phyloP scores from a whole-genome alignment of 2,113 vertebrate genomes.

The Eulemur rufifrons region DNA sequence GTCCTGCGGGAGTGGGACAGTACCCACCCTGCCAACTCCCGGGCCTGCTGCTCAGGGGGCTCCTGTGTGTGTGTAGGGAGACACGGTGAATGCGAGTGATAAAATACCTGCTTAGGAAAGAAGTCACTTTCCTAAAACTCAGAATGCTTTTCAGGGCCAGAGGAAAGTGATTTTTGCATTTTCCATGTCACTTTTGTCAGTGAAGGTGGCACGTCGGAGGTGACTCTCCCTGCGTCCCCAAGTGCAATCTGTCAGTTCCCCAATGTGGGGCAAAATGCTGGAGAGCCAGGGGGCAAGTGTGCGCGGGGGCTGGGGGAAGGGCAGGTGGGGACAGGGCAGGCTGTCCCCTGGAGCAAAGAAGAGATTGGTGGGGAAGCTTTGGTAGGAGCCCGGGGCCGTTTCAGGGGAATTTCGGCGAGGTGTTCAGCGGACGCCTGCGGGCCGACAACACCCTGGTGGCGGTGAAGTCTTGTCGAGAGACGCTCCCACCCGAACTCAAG shows the following conservation, averaged over 20 bases:
- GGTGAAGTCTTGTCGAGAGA: conserved; percentile 96
- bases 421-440: conserved; percentile 92
- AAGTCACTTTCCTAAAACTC: background rate
- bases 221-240: too few relatives aligned
- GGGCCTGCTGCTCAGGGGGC: background rate
- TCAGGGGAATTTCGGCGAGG: conserved; percentile 98
- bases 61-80: fast-evolving
- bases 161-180: background rate
- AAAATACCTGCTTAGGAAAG: background rate
- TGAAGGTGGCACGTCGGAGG: background rate
- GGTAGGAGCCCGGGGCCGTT: background rate
- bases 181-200: background rate
- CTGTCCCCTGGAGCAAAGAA: background rate
- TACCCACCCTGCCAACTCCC: background rate
- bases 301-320: fast-evolving
- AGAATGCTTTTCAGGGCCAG: background rate
- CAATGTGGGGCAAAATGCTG: background rate
- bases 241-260: background rate
- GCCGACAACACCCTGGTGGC: conserved; percentile 92
- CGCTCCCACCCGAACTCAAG: conserved; percentile 92
- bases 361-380: background rate
- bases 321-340: background rate
- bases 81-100: fast-evolving
- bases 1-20: background rate
- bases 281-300: background rate